Evolutionary conservation across 1,140 invertebrate genomes (phyloP).

Genomic region (Ladona fulva): DNA sequence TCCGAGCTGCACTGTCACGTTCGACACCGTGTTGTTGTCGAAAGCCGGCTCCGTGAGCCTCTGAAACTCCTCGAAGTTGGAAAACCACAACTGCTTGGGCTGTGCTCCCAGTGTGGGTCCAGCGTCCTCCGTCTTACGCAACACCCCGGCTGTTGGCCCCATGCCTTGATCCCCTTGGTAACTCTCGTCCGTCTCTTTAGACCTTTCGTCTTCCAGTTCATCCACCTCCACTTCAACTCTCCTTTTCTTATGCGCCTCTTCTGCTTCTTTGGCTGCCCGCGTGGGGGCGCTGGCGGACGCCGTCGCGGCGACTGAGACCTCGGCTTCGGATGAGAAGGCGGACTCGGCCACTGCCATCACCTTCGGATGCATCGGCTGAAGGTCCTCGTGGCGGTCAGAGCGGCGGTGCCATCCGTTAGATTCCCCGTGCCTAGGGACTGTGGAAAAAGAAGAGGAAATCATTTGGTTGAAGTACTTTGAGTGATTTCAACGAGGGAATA

Average conservation of each 20-base stretch:
- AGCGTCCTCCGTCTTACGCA: background rate
- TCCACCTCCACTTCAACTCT: background rate
- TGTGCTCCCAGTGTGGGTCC: background rate
- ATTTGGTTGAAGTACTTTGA: too few species aligned
- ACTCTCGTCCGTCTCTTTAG: background rate
- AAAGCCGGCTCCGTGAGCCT: conserved; percentile 32
- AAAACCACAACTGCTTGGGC: conserved; percentile 42
- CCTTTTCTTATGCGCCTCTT: too few species aligned
- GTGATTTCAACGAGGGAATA: too few species aligned
- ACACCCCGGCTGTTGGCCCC: background rate
- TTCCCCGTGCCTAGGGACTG: background rate
- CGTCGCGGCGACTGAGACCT: background rate
- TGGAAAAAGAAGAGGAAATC: background rate
- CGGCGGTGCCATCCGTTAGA: background rate
- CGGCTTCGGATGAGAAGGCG: background rate
- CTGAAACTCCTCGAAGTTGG: conserved; percentile 42
- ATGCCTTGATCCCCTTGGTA: background rate
- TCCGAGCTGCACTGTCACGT: conserved; percentile 72
- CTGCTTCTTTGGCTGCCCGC: background rate
- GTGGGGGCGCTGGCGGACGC: background rate
- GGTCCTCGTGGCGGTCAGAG: background rate
- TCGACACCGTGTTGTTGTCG: conserved; percentile 61
- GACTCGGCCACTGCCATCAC: background rate
- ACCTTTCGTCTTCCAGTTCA: background rate
- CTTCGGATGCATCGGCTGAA: background rate